Percentiles rank a stretch among this genome's conserved stretches.
Conservation (phyloP, 1,140 invertebrate species). For the Coelopa frigida region DNA sequence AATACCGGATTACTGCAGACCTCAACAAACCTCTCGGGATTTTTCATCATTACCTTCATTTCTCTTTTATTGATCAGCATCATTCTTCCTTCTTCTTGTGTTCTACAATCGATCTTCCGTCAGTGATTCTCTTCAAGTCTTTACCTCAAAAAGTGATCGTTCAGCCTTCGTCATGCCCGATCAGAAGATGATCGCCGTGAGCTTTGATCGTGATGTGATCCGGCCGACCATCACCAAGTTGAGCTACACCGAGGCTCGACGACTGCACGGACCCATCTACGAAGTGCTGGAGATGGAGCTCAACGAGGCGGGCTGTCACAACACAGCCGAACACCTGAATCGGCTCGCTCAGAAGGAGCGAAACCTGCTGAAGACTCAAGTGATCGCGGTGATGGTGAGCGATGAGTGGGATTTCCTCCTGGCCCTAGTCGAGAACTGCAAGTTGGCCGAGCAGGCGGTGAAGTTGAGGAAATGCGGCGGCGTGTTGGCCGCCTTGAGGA, state of each 20-base stretch:
- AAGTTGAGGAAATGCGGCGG: slow-evolving; percentile 15
- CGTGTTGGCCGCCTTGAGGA: slow-evolving; percentile 19
- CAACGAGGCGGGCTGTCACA: background rate
- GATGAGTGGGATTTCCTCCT: slow-evolving; percentile 24
- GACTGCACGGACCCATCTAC: background rate
- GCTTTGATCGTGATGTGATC: background rate
- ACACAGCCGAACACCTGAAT: background rate
- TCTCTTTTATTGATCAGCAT: too few species aligned
- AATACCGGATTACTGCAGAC: too few species aligned
- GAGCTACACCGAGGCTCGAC: background rate
- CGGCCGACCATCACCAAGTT: background rate
- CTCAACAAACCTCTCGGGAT: too few species aligned
- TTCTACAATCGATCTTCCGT: too few species aligned
- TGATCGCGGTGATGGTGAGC: too few species aligned
- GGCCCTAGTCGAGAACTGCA: slow-evolving; percentile 19
- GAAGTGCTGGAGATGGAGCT: background rate
- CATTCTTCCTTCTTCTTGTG: too few species aligned
- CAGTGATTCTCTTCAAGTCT: too few species aligned
- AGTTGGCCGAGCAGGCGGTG: slow-evolving; percentile 19
- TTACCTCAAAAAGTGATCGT: too few species aligned
- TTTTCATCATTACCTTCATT: too few species aligned
- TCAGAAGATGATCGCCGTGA: too few species aligned
- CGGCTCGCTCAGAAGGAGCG: background rate
- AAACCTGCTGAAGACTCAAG: too few species aligned
- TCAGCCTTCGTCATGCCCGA: too few species aligned